Percentiles rank a stretch among this genome's conserved stretches.
Conservation (phyloP, 2,888 invertebrate species). For the Furcula furcula region DNA sequence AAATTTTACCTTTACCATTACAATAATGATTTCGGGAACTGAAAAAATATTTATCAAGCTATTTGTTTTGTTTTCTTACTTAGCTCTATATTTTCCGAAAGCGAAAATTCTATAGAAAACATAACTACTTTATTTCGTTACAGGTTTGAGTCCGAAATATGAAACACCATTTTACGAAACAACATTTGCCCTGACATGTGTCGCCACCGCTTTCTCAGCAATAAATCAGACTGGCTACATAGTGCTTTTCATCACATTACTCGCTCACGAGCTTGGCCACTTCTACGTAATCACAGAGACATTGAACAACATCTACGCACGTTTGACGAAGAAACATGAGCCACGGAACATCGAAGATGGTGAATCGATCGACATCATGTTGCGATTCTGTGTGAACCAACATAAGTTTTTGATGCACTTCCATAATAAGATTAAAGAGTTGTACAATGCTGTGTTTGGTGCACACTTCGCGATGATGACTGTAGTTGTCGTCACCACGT, state of each 20-base stretch:
- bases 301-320: constrained; percentile 35
- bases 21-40: no score
- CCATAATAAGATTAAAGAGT: constrained; percentile 39
- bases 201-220: constrained; percentile 49
- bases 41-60: no score
- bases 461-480: constrained; percentile 57
- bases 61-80: no score
- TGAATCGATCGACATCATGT: constrained; percentile 28
- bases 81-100: neutral
- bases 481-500: constrained; percentile 49
- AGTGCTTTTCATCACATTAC: constrained; percentile 47
- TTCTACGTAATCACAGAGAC: constrained; percentile 50
- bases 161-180: constrained; percentile 51
- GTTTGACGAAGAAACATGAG: constrained; percentile 13
- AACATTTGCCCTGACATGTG: constrained; percentile 40
- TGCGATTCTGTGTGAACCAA: constrained; percentile 49
- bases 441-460: constrained; percentile 49
- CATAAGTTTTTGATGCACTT: constrained; percentile 50
- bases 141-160: constrained; percentile 52
- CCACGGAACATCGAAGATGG: constrained; percentile 5
- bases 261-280: constrained; percentile 53
- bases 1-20: no score
- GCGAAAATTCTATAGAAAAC: constrained; percentile 3
- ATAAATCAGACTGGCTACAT: constrained; percentile 60
- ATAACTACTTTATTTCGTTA: constrained; percentile 14